phyloP scores from a whole-genome alignment of 2,113 vertebrate genomes.

The Embiotoca jacksoni region DNA sequence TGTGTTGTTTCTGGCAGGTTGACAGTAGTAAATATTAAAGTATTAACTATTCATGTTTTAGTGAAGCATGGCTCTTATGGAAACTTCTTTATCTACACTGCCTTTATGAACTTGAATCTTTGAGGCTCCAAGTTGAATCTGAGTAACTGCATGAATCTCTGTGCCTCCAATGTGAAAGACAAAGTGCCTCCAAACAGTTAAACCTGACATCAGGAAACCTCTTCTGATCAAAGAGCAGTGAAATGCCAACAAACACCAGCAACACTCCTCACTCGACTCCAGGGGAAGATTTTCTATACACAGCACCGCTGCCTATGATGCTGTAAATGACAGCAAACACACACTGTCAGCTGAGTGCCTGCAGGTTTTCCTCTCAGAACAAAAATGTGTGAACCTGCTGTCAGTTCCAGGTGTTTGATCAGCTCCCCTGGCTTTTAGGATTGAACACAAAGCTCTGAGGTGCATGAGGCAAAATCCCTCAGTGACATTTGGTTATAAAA shows the following conservation, averaged over 20 bases:
- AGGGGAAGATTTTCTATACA: slow-evolving; percentile 21
- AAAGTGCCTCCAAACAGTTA: not conserved
- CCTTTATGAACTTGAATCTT: not conserved
- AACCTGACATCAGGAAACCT: slow-evolving; percentile 15
- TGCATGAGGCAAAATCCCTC: not conserved
- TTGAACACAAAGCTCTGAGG: slow-evolving; percentile 6
- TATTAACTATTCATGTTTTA: not conserved
- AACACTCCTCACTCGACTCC: not conserved
- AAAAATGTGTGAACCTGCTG: slow-evolving; percentile 17
- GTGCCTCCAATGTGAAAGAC: not conserved
- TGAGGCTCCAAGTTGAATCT: not conserved
- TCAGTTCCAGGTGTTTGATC: slow-evolving; percentile 29
- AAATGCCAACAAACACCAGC: slow-evolving; percentile 29
- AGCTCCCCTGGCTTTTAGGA: not conserved
- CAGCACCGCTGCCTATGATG: not conserved
- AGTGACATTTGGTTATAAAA: slow-evolving; percentile 3
- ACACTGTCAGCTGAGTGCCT: slow-evolving; percentile 6
- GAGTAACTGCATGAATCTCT: not conserved
- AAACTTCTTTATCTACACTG: not conserved
- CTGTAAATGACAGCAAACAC: slow-evolving; percentile 36
- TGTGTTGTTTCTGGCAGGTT: no score
- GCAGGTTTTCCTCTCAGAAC: slow-evolving; percentile 20
- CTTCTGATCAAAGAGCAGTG: slow-evolving; percentile 34
- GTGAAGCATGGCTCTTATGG: not conserved
- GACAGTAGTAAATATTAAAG: not conserved